Evolutionary conservation across 2,888 invertebrate species (phyloP).

Genomic region (Leucophenga maculata): DNA sequence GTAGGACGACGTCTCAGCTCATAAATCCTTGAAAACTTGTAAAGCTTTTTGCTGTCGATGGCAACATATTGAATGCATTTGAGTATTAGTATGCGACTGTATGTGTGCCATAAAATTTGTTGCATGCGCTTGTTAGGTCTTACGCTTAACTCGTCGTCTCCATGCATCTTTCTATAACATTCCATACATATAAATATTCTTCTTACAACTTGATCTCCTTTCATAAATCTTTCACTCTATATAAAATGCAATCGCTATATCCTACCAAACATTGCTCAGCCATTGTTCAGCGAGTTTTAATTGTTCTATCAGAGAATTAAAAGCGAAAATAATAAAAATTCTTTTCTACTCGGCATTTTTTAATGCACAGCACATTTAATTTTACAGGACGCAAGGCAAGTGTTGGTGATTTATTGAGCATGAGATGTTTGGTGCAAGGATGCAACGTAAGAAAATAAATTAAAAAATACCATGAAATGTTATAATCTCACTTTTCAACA

Average conservation of each 20-base stretch:
- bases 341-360: constrained; percentile 11
- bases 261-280: not conserved
- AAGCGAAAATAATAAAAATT: not conserved
- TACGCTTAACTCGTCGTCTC: not conserved
- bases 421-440: no score
- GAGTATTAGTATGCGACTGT: not conserved
- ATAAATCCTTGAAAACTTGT: constrained; percentile 25
- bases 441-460: no score
- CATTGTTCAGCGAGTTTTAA: constrained; percentile 9
- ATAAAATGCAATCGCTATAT: not conserved
- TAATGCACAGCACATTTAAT: constrained; percentile 9
- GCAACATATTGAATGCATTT: constrained; percentile 8
- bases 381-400: no score
- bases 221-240: constrained; percentile 18
- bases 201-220: not conserved
- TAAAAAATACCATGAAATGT: no score
- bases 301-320: not conserved
- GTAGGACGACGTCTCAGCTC: not conserved
- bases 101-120: constrained; percentile 13
- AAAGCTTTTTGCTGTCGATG: constrained; percentile 21
- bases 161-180: not conserved
- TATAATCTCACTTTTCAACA: no score
- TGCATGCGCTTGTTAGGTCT: not conserved
- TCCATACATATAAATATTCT: not conserved
- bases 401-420: no score